A percentile compares a stretch with the other conserved stretches of the same genome.
These are phyloP conservation scores for Pseudopleuronectes americanus DNA, from an alignment of 2,797 vertebrate species.

Conservation along the genomic window DNA sequence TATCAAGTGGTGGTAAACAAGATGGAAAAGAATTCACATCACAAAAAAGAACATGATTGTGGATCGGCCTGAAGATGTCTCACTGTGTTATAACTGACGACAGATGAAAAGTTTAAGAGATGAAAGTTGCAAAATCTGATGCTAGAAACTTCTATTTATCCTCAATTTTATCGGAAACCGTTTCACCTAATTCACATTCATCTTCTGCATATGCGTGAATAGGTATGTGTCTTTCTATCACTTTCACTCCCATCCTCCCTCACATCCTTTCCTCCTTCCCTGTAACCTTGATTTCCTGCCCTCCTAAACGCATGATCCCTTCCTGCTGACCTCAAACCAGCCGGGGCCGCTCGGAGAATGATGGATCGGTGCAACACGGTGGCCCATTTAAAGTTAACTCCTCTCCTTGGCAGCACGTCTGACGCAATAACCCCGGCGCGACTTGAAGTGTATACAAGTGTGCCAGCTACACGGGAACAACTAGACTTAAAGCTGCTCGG, in stretches of 20 bases:
- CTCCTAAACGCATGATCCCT: slow-evolving; percentile 61
- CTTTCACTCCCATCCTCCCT: slow-evolving; percentile 57
- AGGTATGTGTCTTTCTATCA: slow-evolving; percentile 42
- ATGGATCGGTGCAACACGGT: slow-evolving; percentile 66
- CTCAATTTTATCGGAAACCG: background rate
- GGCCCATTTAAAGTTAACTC: slow-evolving; percentile 75
- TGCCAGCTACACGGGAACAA: slow-evolving; percentile 18
- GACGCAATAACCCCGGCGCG: slow-evolving; percentile 41
- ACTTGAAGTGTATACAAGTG: slow-evolving; percentile 33
- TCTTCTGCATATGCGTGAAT: slow-evolving; percentile 13
- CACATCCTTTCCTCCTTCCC: slow-evolving; percentile 48
- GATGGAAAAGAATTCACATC: slow-evolving; percentile 14
- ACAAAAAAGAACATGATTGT: slow-evolving; percentile 5
- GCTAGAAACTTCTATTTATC: background rate
- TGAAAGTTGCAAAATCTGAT: slow-evolving; percentile 1
- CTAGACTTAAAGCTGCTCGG: slow-evolving; percentile 28
- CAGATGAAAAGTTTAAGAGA: slow-evolving; percentile 3
- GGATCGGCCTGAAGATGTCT: background rate
- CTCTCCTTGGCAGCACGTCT: slow-evolving; percentile 43
- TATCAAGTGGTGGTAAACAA: slow-evolving; percentile 22
- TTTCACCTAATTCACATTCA: background rate
- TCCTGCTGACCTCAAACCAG: slow-evolving; percentile 63
- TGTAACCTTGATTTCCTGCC: slow-evolving; percentile 69
- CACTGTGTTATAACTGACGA: background rate
- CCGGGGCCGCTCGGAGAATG: slow-evolving; percentile 48